phyloP scores from a whole-genome alignment of 2,888 invertebrate species.

The Cryptus viduatorius region DNA sequence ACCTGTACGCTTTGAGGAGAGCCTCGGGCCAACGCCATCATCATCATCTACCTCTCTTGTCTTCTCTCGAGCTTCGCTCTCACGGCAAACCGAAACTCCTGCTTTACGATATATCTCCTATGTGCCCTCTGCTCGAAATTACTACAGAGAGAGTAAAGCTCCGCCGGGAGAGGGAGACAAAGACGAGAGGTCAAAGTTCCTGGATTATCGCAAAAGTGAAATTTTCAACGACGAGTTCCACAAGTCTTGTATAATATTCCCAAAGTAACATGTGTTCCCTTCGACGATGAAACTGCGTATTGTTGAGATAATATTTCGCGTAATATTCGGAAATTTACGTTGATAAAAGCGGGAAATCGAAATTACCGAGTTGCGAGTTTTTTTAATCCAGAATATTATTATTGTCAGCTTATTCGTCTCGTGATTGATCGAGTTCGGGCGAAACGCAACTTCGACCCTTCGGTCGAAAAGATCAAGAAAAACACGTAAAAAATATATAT shows the following conservation, averaged over 20 bases:
- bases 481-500: neutral
- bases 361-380: too few species aligned
- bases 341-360: too few species aligned
- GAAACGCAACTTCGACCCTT: too few species aligned
- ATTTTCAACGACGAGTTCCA: conserved; percentile 28
- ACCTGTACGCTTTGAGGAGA: conserved; percentile 60
- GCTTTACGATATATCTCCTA: conserved; percentile 67
- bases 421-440: too few species aligned
- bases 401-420: neutral
- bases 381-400: too few species aligned
- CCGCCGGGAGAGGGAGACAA: conserved; percentile 6
- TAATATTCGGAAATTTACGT: too few species aligned
- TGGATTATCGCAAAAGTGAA: conserved; percentile 35
- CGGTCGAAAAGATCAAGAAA: too few species aligned
- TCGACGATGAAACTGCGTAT: too few species aligned
- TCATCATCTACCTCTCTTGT: conserved; percentile 39
- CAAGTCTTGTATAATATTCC: neutral
- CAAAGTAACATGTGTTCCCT: too few species aligned
- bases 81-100: conserved; percentile 60
- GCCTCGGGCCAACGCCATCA: conserved; percentile 64
- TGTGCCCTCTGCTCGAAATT: conserved; percentile 66
- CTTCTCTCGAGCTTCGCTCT: conserved; percentile 52
- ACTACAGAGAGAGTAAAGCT: conserved; percentile 56
- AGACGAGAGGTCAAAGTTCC: conserved; percentile 40
- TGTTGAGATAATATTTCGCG: too few species aligned